Evolutionary conservation across 2,888 invertebrate genomes (phyloP).

Genomic region (Agonopterix subpropinquella): DNA sequence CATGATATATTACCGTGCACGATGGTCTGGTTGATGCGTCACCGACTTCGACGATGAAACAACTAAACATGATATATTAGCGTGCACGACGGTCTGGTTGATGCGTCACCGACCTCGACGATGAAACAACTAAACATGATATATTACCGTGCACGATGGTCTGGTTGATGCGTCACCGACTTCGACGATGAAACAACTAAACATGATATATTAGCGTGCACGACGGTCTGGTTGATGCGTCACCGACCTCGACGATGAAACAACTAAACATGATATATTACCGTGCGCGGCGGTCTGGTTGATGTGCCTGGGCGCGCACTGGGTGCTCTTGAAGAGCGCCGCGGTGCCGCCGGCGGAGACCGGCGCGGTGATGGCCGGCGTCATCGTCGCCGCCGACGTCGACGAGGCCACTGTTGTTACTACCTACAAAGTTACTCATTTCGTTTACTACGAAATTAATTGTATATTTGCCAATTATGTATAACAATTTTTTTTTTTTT

Average conservation of each 20-base stretch:
- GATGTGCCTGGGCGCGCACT: slow-evolving; percentile 40
- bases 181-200: too few relatives aligned
- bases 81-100: too few relatives aligned
- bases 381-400: slow-evolving; percentile 34
- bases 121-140: too few relatives aligned
- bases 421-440: slow-evolving; percentile 26
- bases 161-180: slow-evolving; percentile 35
- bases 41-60: too few relatives aligned
- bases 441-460: not conserved
- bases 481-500: too few relatives aligned
- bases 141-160: slow-evolving; percentile 40
- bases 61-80: too few relatives aligned
- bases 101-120: too few relatives aligned
- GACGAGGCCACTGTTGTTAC: slow-evolving; percentile 48
- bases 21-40: too few relatives aligned
- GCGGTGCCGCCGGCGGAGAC: slow-evolving; percentile 22
- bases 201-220: slow-evolving; percentile 32
- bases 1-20: too few relatives aligned
- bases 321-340: slow-evolving; percentile 43
- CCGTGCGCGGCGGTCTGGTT: slow-evolving; percentile 47
- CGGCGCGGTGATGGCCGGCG: slow-evolving; percentile 31
- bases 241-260: too few relatives aligned
- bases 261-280: slow-evolving; percentile 13
- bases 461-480: too few relatives aligned
- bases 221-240: slow-evolving; percentile 44